Evolutionary conservation across 2,888 invertebrate genomes (phyloP).

Genomic region (Sialis lutaria): DNA sequence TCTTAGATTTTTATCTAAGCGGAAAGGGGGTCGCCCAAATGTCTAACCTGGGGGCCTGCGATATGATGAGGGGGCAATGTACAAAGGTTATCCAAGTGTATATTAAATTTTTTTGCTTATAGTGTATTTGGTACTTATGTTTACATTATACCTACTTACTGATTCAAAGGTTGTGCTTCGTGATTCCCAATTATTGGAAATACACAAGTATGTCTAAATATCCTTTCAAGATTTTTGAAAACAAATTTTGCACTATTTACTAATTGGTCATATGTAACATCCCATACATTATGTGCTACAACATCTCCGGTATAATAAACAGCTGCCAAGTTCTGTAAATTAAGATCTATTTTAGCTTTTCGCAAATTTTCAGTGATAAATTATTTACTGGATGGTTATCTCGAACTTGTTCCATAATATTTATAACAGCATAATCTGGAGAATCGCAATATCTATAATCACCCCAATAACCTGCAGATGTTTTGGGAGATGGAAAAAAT

Average conservation of each 20-base stretch:
- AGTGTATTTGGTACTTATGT: background rate
- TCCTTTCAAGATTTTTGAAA: conserved; percentile 29
- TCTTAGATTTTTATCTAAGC: too few species aligned
- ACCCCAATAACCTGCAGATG: conserved; percentile 62
- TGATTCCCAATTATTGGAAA: conserved; percentile 67
- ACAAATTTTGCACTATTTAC: conserved; percentile 34
- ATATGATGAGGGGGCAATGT: too few species aligned
- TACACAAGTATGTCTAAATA: conserved; percentile 44
- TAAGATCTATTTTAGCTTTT: background rate
- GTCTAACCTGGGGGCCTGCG: too few species aligned
- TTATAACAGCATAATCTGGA: conserved; percentile 48
- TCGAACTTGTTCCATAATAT: conserved; percentile 42
- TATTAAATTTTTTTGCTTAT: background rate
- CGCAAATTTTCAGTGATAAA: background rate
- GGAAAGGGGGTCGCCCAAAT: too few species aligned
- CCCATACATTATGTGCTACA: conserved; percentile 79
- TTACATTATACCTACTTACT: conserved; percentile 31
- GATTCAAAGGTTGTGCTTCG: conserved; percentile 63
- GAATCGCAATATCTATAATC: conserved; percentile 63
- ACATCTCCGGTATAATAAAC: conserved; percentile 57
- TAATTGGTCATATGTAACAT: conserved; percentile 50
- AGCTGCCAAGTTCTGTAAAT: background rate
- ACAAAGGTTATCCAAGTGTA: too few species aligned
- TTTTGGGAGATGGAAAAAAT: conserved; percentile 17
- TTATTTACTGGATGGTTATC: conserved; percentile 30